Evolutionary conservation across 2,797 vertebrate species (phyloP).

Genomic region (Nasua narica): DNA sequence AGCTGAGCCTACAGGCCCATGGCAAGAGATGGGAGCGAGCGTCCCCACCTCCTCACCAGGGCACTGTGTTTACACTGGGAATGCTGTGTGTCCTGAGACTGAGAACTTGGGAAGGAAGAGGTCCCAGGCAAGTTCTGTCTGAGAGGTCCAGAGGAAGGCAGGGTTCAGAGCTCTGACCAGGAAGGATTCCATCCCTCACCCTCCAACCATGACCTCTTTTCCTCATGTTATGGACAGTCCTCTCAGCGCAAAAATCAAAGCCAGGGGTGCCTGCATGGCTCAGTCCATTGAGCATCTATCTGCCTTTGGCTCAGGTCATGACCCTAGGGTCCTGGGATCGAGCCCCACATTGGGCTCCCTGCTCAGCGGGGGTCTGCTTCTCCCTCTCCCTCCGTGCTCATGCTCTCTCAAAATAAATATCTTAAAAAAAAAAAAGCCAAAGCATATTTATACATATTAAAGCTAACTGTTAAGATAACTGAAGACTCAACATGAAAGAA

Average conservation of each 20-base stretch:
- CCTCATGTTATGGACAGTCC: not conserved
- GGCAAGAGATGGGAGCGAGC: not conserved
- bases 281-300: too few species aligned
- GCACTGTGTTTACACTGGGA: accelerated
- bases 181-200: not conserved
- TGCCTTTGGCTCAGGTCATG: too few species aligned
- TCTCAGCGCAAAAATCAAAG: not conserved
- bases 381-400: too few species aligned
- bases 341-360: too few species aligned
- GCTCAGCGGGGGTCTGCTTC: too few species aligned
- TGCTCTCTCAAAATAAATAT: not conserved
- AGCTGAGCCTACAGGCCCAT: not conserved
- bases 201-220: not conserved
- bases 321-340: too few species aligned
- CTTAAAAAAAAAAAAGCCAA: not conserved
- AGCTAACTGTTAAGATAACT: not conserved
- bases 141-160: not conserved
- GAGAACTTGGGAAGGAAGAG: not conserved
- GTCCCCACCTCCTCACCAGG: not conserved
- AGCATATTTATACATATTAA: not conserved
- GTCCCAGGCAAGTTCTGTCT: not conserved
- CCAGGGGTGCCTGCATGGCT: not conserved
- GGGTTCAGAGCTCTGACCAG: not conserved
- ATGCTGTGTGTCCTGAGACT: not conserved
- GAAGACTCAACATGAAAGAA: not conserved